Conservation (phyloP, 2,797 vertebrate species). For the Bradypus variegatus region DNA sequence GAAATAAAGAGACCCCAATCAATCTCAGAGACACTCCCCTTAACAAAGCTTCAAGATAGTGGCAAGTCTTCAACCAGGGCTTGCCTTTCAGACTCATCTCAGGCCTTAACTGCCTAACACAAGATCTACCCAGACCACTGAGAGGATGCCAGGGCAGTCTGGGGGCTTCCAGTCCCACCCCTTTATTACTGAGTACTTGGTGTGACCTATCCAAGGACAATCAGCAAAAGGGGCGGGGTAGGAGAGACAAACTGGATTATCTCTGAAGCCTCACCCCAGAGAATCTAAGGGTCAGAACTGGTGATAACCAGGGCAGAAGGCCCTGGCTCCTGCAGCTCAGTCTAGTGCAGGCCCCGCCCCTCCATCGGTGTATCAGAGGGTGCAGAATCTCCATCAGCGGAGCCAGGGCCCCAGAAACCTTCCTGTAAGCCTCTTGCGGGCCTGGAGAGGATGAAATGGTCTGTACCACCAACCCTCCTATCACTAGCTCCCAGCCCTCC, state of each 20-base stretch:
- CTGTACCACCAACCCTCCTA: background rate
- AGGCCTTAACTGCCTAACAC: background rate
- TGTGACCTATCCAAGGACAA: background rate
- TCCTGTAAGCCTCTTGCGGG: background rate
- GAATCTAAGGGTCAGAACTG: background rate
- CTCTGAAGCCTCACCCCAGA: background rate
- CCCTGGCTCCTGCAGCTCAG: background rate
- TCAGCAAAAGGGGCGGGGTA: background rate
- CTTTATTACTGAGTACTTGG: background rate
- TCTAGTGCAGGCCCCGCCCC: background rate
- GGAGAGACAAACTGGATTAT: background rate
- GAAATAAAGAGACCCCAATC: background rate
- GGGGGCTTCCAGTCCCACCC: conserved; percentile 20
- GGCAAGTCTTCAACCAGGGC: background rate
- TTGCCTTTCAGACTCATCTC: background rate
- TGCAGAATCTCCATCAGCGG: background rate
- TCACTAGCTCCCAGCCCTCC: background rate
- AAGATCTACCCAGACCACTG: background rate
- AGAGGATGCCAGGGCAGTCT: background rate
- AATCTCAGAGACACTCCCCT: background rate
- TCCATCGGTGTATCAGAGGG: background rate
- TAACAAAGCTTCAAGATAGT: background rate
- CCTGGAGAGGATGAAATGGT: background rate
- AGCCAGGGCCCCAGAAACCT: background rate
- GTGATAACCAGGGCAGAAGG: background rate